phyloP scores from a whole-genome alignment of 2,797 vertebrate species.

The Platyrinchus mystaceus region DNA sequence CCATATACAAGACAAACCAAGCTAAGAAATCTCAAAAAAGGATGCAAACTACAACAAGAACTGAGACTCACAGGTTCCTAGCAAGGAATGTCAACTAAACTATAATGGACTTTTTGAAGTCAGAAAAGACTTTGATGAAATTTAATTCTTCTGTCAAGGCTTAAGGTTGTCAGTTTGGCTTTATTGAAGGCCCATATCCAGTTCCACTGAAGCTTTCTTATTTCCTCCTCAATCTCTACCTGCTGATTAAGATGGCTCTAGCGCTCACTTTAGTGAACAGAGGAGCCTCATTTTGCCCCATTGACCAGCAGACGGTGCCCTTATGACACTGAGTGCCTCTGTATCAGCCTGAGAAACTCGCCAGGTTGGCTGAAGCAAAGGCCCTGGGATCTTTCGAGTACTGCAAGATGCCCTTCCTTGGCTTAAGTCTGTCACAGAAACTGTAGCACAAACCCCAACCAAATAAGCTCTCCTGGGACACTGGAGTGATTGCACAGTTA shows the following conservation, averaged over 20 bases:
- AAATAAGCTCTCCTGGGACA: neutral
- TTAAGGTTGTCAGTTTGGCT: neutral
- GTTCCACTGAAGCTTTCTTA: neutral
- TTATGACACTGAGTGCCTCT: neutral
- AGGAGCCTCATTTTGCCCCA: neutral
- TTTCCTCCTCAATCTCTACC: neutral
- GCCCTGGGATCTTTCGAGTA: neutral
- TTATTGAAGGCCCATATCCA: neutral
- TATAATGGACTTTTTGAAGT: neutral
- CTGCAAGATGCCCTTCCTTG: neutral
- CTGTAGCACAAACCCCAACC: neutral
- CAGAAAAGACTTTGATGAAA: neutral
- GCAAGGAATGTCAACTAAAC: neutral
- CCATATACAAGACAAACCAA: neutral
- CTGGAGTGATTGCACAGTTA: neutral
- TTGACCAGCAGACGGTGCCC: constrained; percentile 11
- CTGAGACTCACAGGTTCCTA: neutral
- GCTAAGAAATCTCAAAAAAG: neutral
- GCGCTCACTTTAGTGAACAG: neutral
- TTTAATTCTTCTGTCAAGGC: neutral
- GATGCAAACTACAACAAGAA: neutral
- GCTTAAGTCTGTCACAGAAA: neutral
- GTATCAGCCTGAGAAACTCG: accelerated
- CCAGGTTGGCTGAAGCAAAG: accelerated
- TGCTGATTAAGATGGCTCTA: neutral